Evolutionary conservation across 2,797 vertebrate genomes (phyloP), one percentile per base, ranked within the genome.

Genomic region (Spondyliosoma cantharus): DNA sequence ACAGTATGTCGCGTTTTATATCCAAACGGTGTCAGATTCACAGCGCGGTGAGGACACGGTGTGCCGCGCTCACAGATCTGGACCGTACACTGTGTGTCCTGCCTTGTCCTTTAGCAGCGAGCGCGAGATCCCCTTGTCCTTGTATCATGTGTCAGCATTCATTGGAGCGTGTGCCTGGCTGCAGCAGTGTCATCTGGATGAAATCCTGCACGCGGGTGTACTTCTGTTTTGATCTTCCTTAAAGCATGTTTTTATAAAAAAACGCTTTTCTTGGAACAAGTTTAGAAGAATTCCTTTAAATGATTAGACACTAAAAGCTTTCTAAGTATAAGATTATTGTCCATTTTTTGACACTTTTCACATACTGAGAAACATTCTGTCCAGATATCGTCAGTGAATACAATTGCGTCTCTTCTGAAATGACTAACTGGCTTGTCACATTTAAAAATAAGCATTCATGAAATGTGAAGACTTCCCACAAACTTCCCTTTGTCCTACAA

Each of bases 401-500:
- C 57, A 85, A 78, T 84, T 68, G 70, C 37, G 59, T 72, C 78
- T 71, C 69, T 72, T 78, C 80, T 46, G 75, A 80, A 71, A 81
- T 45, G 54, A 82, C 54, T 3, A 76, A 84, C 27, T 8, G 2
- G 71, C 73, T 85, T 81, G 82, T 83, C 84, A 87, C 79, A 72
- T 82, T 84, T 67, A 76, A 84, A 87, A 87, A 85, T 68, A 86
- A 76, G 78, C 76, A 76, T 78, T 89, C 54, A 74, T 17, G 57
- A 87, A 91, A 82, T 71, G 71, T 56, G 79, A 86, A 76, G 84
- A 87, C 90, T 90, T 86, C 81, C 81, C 69, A 89, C 80, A 88
- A 90, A 90, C 88, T 90, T 91, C 81, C 75, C 68, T 90, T 90
- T 89, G 90, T 92, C 91, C 90, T 82, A 86, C 88, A 93, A 91